Evolutionary conservation across 2,888 invertebrate species (phyloP), one percentile per base, ranked within the genome.

Genomic region (Tenthredo mesomela): DNA sequence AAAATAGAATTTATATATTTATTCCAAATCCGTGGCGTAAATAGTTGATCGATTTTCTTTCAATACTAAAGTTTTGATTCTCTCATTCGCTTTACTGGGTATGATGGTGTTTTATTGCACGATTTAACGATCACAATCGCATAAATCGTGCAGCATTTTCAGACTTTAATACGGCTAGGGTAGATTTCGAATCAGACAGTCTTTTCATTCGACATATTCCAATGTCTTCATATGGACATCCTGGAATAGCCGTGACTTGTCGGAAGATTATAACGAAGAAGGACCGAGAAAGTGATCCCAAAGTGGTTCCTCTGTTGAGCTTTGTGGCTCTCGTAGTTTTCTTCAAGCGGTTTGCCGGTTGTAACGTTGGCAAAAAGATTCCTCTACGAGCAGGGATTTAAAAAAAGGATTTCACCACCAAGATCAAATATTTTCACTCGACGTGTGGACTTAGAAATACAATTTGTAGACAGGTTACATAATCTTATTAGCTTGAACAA

Each of bases 321-420:
- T 25, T 37, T 25, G 37, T 61, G 50, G 58, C 40, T 80, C 25
- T 37, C 15, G 61, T 61, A 80, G 80, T 80, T 58, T 61, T 61
- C 58, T 50, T 58, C 61, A 61, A 78, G 78, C 78, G 78, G 78
- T 40, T 78, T 78, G 33, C 15, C 37, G 54, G 33, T 43, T 43
- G 50, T 58, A 9, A 54, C 61, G n/a, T 40, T 18, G 21, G n/a
- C 37, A 9, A 61, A 61, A 61, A 18, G 80, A 80, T 80, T 40
- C 21, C 58, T 25, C 6, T n/a, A 80, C n/a, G 61, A 61, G 5
- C 33, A 2, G 18, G n/a, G 54, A 18, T 50, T 10, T 18, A 0
- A 18, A 77, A 77, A 9, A 77, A n/a, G n/a, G 50, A 77, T 50
- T 50, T 50, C 18, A 25, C 15, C 29, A 29, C 18, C 7, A 15